A percentile compares a stretch with the other conserved stretches of the same genome.
Evolutionary conservation across 2,888 invertebrate genomes (phyloP).

Genomic region (Eupithecia insigniata): DNA sequence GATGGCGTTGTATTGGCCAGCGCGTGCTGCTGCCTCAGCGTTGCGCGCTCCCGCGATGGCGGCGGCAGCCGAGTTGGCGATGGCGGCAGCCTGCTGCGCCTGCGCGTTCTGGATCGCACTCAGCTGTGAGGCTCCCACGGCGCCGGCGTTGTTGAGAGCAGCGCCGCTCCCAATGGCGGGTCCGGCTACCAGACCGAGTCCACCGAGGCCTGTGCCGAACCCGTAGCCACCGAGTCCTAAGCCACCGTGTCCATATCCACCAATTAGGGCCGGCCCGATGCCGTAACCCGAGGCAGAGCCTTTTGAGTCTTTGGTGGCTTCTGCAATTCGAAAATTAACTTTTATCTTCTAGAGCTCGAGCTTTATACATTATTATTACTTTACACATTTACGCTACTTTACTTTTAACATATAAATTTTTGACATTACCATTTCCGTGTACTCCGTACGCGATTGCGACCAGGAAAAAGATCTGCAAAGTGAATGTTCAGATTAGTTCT

Average conservation of each 20-base stretch:
- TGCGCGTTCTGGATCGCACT: conserved; percentile 79
- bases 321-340: conserved; percentile 38
- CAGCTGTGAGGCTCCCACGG: conserved; percentile 75
- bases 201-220: conserved; percentile 37
- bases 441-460: conserved; percentile 76
- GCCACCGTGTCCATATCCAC: conserved; percentile 37
- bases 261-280: conserved; percentile 46
- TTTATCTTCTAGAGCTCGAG: background rate
- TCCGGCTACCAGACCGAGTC: conserved; percentile 43
- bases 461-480: conserved; percentile 76
- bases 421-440: conserved; percentile 68
- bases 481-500: conserved; percentile 10
- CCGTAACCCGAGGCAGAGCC: conserved; percentile 38
- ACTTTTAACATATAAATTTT: background rate
- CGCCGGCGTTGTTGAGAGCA: conserved; percentile 73
- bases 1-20: conserved; percentile 73
- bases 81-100: conserved; percentile 74
- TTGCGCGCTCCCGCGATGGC: conserved; percentile 77
- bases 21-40: conserved; percentile 74
- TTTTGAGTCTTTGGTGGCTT: conserved; percentile 41
- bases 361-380: too few relatives aligned
- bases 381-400: too few relatives aligned
- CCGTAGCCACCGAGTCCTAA: conserved; percentile 43
- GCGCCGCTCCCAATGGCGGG: conserved; percentile 59
- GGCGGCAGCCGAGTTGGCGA: conserved; percentile 75